A percentile compares a stretch with the other conserved stretches of the same genome.
Conservation (phyloP, 2,888 invertebrate species). For the Caenorhabditis sulstoni region DNA sequence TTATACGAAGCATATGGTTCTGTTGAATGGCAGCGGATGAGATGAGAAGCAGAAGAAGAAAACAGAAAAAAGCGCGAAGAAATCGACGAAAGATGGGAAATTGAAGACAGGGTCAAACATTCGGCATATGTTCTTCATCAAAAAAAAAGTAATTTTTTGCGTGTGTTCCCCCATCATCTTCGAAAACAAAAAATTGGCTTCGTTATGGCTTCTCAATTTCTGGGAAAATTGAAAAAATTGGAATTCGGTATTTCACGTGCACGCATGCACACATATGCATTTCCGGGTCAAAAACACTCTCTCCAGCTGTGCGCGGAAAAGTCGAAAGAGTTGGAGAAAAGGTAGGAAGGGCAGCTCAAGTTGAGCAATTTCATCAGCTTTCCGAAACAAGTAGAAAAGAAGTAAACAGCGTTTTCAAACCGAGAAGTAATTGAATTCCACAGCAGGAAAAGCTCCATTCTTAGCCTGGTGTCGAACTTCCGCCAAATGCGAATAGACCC, state of each 20-base stretch:
- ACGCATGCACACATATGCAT: slow-evolving; percentile 9
- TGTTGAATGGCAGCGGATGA: slow-evolving; percentile 41
- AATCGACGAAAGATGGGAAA: slow-evolving; percentile 28
- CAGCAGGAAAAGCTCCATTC: slow-evolving; percentile 36
- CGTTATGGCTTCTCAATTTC: slow-evolving; percentile 26
- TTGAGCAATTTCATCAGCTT: slow-evolving; percentile 21
- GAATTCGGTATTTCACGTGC: slow-evolving; percentile 3
- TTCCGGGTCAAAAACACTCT: background rate
- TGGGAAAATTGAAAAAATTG: background rate
- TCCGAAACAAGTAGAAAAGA: slow-evolving; percentile 42
- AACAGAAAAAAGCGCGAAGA: slow-evolving; percentile 22
- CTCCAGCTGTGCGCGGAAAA: background rate
- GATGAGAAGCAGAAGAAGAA: slow-evolving; percentile 12
- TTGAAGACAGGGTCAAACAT: slow-evolving; percentile 19
- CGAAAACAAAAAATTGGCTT: slow-evolving; percentile 20
- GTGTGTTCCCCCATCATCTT: slow-evolving; percentile 5
- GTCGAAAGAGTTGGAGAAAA: background rate
- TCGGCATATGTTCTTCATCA: slow-evolving; percentile 24
- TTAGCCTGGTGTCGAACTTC: slow-evolving; percentile 8
- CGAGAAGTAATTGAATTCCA: slow-evolving; percentile 47
- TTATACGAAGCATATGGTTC: slow-evolving; percentile 51
- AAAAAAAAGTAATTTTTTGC: slow-evolving; percentile 6
- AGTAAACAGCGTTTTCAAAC: slow-evolving; percentile 53
- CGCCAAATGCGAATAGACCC: slow-evolving; percentile 16
- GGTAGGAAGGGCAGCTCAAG: slow-evolving; percentile 30